Base-by-base conservation (phyloP, 2,888 invertebrate genomes). In the Gonocerus acuteangulatus region DNA sequence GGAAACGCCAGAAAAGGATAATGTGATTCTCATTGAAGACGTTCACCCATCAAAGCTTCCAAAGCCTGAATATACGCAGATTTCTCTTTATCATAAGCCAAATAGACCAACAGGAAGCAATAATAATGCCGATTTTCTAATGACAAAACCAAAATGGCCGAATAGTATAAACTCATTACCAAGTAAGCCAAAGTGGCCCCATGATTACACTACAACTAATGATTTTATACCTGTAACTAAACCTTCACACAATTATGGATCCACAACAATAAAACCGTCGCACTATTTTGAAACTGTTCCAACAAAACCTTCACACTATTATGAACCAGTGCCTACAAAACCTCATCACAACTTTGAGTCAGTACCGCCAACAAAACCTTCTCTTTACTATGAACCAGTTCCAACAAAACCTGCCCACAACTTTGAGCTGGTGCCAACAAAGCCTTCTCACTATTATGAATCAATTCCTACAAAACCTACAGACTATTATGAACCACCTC, bases 31-130 rank as follows among this genome's bases (percentile, higher is more conserved):
- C 11, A 54, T 65, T 27, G 65, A 65, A 48, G 63, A 65, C 34
- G 63, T 65, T 21, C 59, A 65, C 48, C 65, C 65, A 2, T 60
- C 62, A 2, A 62, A 63, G 36, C 52, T 65, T 13, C 65, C 65
- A 15, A 63, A 63, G 39, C 58, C 62, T 18, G 2, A 21, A 15
- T 47, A 44, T 9, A 16, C n/a, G n/a, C 34, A 42, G 36, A 44
- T 59, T 18, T 48, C 59, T 18, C 39, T 59, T 3, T 45, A 36
- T 23, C n/a, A 19, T 6, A 22, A 39, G 18, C 48, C 48, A 34
- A 16, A 19, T 15, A 54, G 36, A 7, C 60, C 60, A 7, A 34
- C 51, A n/a, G 15, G 21, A 42, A 22, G 22, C 22, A 34, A 51
- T n/a, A 7, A 21, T 32, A 15, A 42, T 15, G 39, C 32, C 1